Conservation (phyloP, 2,797 vertebrate genomes). For the Capromys pilorides region DNA sequence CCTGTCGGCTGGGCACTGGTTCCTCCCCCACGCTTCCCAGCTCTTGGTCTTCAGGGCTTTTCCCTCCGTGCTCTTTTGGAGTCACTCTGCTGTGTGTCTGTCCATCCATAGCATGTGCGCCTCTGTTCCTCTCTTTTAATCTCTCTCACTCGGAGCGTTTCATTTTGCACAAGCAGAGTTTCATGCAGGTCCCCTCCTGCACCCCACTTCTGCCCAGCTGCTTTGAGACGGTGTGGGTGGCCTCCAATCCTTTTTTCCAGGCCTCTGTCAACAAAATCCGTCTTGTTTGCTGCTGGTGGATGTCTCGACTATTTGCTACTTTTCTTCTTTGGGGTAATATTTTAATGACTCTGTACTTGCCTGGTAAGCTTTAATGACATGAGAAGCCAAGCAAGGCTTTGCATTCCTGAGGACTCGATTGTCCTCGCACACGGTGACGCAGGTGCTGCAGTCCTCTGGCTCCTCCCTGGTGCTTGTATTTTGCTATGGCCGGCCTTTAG, state of each 20-base stretch:
- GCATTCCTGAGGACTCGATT: background rate
- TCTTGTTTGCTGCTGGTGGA: too few relatives aligned
- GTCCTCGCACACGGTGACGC: background rate
- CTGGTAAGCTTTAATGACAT: background rate
- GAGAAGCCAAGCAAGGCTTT: background rate
- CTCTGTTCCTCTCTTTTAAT: background rate
- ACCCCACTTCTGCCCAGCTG: background rate
- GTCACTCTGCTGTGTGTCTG: background rate
- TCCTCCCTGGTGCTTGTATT: too few relatives aligned
- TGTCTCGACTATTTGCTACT: background rate
- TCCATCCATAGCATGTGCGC: background rate
- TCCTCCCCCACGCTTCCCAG: too few relatives aligned
- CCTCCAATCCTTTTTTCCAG: background rate
- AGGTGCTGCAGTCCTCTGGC: background rate
- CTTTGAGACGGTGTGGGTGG: background rate
- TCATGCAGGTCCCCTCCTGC: background rate
- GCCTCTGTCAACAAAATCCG: background rate
- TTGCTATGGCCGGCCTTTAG: background rate
- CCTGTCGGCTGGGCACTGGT: rapidly evolving
- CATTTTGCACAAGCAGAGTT: background rate
- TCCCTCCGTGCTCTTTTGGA: too few relatives aligned
- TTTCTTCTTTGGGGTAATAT: background rate
- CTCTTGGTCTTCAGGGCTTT: background rate
- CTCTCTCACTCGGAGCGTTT: background rate
- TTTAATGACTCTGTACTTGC: background rate